These are phyloP conservation scores for Byasa hedistus DNA, from an alignment of 2,888 invertebrate genomes.

Conservation along the genomic window DNA sequence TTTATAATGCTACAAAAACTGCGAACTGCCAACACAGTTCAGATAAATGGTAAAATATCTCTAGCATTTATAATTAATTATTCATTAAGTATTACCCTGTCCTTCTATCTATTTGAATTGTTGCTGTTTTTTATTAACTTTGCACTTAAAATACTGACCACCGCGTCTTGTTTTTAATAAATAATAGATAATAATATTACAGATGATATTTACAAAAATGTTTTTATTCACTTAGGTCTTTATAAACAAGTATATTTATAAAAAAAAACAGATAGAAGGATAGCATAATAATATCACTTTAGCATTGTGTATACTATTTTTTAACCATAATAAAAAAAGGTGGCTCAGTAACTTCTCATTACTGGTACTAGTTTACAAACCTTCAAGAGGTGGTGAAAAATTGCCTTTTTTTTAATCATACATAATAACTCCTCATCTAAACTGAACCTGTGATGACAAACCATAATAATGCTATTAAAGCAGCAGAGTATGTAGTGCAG, in stretches of 20 bases:
- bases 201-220: conserved; percentile 1
- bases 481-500: too few relatives aligned
- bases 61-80: conserved; percentile 18
- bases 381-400: too few relatives aligned
- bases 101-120: conserved; percentile 10
- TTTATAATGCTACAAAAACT: too few relatives aligned
- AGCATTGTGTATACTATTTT: conserved; percentile 11
- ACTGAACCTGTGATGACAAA: too few relatives aligned
- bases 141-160: neutral
- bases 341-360: neutral
- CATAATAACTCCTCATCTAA: too few relatives aligned
- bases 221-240: neutral
- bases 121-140: neutral
- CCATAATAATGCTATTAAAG: too few relatives aligned
- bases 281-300: neutral
- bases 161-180: neutral
- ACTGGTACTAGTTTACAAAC: too few relatives aligned
- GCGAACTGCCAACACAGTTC: neutral
- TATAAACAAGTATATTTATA: neutral
- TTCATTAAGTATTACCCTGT: conserved; percentile 2
- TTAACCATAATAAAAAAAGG: neutral
- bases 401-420: too few relatives aligned
- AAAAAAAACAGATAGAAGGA: conserved; percentile 11
- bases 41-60: neutral
- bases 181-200: neutral